Evolutionary conservation across 2,113 vertebrate genomes (phyloP), one percentile per base, ranked within the genome.

Genomic region (Cheilinus undulatus): DNA sequence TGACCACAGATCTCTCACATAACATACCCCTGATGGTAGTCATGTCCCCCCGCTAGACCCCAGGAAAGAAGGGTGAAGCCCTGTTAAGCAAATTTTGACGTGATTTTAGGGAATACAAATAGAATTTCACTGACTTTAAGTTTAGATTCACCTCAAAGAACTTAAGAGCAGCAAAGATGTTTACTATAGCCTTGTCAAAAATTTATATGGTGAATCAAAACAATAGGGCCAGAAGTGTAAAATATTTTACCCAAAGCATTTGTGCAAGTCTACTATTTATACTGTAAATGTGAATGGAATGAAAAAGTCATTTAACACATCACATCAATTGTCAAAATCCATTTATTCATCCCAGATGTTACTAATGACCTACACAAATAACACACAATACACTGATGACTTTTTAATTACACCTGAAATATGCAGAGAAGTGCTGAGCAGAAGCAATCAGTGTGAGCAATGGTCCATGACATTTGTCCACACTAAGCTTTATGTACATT

Each of bases 381-480:
- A 54, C 28, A 78, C 56, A 83, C 49, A 67, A 24, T 34, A 75
- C 24, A 65, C 23, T 20, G 48, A 42, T 24, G 19, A 45, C 23
- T 61, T 58, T n/a, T 72, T 7, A 50, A 54, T 69, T 46, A 42
- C n/a, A 73, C 14, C 57, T 48, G 6, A 28, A 62, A 20, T 54
- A 63, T 62, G 24, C 9, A 3, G 26, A 40, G 30, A 28, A 40
- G 38, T 13, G 38, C 38, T 40, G 38, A 15, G 38, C 36, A 13
- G 4, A 19, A 17, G 0, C 19, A 17, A 19, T 42, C 14, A 42
- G 6, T 43, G 34, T 63, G 36, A 76, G 48, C 40, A 48, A 38
- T 84, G 78, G 78, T 82, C 75, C 68, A 3, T 56, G 63, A 40
- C 53, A 27, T 84, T 52, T 38, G 53, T 69, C 12, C 1, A 62